Evolutionary conservation across 2,888 invertebrate genomes (phyloP), one percentile per base, ranked within the genome.

Genomic region (Hanleya hanleyi): DNA sequence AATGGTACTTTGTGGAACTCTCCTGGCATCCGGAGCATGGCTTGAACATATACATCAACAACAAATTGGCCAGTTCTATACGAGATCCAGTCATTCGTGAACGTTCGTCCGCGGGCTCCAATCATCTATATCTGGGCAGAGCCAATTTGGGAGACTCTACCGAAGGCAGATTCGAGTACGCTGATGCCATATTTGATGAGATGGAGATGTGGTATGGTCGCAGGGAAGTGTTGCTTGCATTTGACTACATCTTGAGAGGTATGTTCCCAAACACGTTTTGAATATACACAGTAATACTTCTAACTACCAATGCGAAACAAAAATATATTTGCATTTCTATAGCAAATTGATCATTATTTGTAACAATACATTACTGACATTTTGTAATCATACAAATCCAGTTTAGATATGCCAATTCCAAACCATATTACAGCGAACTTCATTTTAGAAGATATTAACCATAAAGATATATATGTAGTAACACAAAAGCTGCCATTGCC

Each of bases 1-100:
- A 18, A 9, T 90, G 90, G 90, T 86, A 88, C 74, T 85, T 86
- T 70, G 68, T 89, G 41, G 90, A 90, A 73, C 70, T 88, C 15
- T 84, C 88, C 6, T 87, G 87, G 86, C 86, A 87, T 61, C 84
- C 84, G 0, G 82, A 84, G 22, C 77, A 81, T 35, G 87, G 87
- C 0, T 77, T 88, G 9, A 78, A 81, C 41, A 35, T 87, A 36
- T 86, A 81, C 61, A 73, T 87, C 4, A 83, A 88, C 72, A 81
- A 83, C 64, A 75, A 85, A 18, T 71, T 83, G 22, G 76, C 79
- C 0, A 37, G 15, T 49, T n/a, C 36, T 18, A 22, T 51, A 1
- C 70, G 57, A 62, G 76, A n/a, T 69, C 74, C 32, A 68, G 73
- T 1, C 67, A 38, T n/a, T 69, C 4, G n/a, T 22, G 29, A 70